phyloP scores from a whole-genome alignment of 1,140 invertebrate species.

The Potamilus streckersoni region DNA sequence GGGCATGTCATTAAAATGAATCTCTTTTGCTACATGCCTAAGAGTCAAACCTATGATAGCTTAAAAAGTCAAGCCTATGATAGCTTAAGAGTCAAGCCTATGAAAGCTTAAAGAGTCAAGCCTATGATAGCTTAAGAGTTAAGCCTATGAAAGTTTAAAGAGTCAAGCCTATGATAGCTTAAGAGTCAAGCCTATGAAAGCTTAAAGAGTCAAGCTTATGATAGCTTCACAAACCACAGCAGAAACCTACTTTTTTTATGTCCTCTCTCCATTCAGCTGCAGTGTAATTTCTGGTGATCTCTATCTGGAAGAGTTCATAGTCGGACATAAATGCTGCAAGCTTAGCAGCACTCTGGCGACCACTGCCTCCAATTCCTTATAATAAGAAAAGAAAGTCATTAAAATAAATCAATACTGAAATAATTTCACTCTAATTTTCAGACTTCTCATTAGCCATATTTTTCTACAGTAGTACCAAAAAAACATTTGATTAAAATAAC shows the following conservation, averaged over 20 bases:
- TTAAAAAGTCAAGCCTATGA: not conserved
- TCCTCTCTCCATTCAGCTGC: constrained; percentile 68
- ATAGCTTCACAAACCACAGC: not conserved
- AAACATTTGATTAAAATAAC: too few species aligned
- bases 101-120: not conserved
- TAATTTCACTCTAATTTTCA: too few species aligned
- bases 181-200: not conserved
- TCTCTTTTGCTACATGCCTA: not conserved
- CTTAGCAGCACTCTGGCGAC: constrained; percentile 67
- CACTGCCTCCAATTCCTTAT: constrained; percentile 68
- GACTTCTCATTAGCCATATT: too few species aligned
- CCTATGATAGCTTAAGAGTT: not conserved
- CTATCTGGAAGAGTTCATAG: constrained; percentile 68
- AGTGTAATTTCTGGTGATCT: constrained; percentile 69
- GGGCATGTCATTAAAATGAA: too few species aligned
- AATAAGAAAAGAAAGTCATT: too few species aligned
- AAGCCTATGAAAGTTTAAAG: not conserved
- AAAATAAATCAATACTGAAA: too few species aligned
- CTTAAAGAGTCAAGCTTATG: not conserved
- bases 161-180: not conserved
- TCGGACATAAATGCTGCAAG: constrained; percentile 68
- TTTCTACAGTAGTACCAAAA: too few species aligned
- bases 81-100: not conserved
- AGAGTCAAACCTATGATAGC: not conserved
- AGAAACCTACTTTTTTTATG: constrained; percentile 60